Evolutionary conservation across 2,888 invertebrate species (phyloP).

Genomic region (Steinernema carpocapsae): DNA sequence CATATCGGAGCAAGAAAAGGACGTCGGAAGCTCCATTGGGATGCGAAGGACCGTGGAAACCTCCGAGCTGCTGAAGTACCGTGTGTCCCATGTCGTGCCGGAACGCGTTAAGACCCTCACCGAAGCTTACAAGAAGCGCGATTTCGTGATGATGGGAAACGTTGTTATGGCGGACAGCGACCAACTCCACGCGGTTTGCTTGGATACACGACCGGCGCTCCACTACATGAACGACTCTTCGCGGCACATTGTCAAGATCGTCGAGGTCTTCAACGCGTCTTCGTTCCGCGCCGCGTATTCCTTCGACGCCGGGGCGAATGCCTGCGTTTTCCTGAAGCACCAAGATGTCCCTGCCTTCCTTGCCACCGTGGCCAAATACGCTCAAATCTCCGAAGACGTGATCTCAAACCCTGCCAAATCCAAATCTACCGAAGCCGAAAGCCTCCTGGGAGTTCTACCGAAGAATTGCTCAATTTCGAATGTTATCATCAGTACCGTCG

Average conservation of each 20-base stretch:
- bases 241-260: conserved; percentile 79
- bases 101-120: conserved; percentile 73
- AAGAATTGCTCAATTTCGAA: conserved; percentile 18
- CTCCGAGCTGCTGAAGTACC: conserved; percentile 80
- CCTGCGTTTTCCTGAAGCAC: conserved; percentile 43
- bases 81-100: conserved; percentile 80
- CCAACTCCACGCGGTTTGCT: conserved; percentile 89
- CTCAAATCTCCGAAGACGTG: conserved; percentile 10
- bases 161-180: conserved; percentile 94
- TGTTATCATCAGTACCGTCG: conserved; percentile 18
- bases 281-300: conserved; percentile 84
- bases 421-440: background rate
- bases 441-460: background rate
- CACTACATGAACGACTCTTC: conserved; percentile 88
- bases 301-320: conserved; percentile 95
- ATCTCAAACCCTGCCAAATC: background rate
- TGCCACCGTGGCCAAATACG: conserved; percentile 27
- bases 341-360: conserved; percentile 25
- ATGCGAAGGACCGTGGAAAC: conserved; percentile 84
- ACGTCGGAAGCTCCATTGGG: conserved; percentile 76
- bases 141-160: conserved; percentile 86
- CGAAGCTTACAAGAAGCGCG: conserved; percentile 75
- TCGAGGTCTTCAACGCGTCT: conserved; percentile 80
- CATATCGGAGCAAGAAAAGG: conserved; percentile 72
- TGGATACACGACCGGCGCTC: conserved; percentile 92